phyloP scores from a whole-genome alignment of 2,797 vertebrate genomes.

The Eulemur albifrons region DNA sequence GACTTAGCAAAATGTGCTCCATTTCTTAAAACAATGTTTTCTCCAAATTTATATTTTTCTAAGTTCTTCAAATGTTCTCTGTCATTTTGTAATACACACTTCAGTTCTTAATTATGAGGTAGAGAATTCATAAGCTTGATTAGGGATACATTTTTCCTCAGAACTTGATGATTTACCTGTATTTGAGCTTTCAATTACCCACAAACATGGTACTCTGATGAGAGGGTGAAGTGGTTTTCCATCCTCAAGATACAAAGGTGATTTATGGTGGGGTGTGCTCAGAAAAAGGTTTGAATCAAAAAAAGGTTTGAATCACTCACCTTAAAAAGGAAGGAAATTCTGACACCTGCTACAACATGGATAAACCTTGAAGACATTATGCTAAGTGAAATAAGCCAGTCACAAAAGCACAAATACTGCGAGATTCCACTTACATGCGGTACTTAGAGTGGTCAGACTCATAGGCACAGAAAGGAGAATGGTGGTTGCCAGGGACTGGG shows the following conservation, averaged over 20 bases:
- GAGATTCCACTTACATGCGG: not conserved
- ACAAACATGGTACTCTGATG: not conserved
- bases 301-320: not conserved
- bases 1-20: not conserved
- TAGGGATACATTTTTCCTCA: not conserved
- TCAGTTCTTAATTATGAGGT: not conserved
- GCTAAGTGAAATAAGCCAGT: not conserved
- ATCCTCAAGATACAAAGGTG: not conserved
- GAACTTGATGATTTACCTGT: not conserved
- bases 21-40: not conserved
- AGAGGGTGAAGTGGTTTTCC: not conserved
- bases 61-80: not conserved
- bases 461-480: not conserved
- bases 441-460: not conserved
- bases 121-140: not conserved
- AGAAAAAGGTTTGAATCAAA: not conserved
- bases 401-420: not conserved
- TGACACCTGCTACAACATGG: not conserved
- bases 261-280: not conserved
- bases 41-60: not conserved
- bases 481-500: not conserved
- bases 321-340: not conserved
- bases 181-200: not conserved
- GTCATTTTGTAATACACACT: constrained; percentile 4
- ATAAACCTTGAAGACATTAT: not conserved